Conservation (phyloP, 2,113 vertebrate genomes). For the Crotophaga sulcirostris region DNA sequence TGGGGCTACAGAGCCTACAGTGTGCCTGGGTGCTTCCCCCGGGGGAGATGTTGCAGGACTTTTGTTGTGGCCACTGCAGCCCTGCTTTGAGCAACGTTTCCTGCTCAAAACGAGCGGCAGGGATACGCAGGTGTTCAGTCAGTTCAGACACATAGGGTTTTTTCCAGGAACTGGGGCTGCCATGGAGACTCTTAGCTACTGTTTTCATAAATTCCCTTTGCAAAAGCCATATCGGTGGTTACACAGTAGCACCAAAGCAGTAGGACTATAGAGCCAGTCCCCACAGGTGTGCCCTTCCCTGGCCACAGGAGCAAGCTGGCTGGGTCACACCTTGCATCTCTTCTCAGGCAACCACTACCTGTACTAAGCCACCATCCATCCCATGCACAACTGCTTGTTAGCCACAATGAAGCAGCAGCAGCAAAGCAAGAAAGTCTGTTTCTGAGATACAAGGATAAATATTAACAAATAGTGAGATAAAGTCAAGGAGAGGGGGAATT, state of each 20-base stretch:
- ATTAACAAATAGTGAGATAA: background rate
- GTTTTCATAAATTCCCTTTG: background rate
- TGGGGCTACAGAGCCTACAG: background rate
- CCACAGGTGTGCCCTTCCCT: background rate
- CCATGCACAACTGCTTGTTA: background rate
- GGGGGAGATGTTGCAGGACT: background rate
- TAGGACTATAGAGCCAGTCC: background rate
- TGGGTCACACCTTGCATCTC: background rate
- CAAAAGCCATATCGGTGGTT: fast-evolving
- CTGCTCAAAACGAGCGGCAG: background rate
- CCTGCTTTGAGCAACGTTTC: background rate
- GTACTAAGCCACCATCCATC: background rate
- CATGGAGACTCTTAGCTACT: background rate
- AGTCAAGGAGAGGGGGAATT: background rate
- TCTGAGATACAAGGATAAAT: background rate
- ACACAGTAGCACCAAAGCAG: background rate
- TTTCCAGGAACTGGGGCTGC: background rate
- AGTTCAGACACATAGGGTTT: background rate
- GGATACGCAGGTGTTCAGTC: background rate
- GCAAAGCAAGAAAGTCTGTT: background rate
- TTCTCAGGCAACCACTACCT: background rate
- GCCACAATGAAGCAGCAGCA: background rate
- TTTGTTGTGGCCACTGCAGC: background rate
- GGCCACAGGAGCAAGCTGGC: fast-evolving
- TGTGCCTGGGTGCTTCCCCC: background rate